Evolutionary conservation across 2,113 vertebrate genomes (phyloP), one percentile per base, ranked within the genome.

Genomic region (Ailurus styani): DNA sequence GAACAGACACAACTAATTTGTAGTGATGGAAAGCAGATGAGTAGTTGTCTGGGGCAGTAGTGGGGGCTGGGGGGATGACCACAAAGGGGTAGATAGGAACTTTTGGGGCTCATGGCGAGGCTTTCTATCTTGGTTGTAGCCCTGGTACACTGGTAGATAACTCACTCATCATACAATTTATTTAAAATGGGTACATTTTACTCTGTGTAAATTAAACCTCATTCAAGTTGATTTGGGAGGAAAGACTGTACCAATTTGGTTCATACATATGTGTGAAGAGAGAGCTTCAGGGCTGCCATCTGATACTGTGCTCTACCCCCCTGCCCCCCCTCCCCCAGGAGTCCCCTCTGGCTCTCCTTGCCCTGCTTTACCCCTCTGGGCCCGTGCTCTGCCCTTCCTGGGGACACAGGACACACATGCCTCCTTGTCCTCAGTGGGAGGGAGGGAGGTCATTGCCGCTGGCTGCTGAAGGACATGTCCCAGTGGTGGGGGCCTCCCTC

Each of bases 1-100:
- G 81, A 66, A n/a, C 40, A 96, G 91, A 72, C 52, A 85, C 86
- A 82, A 68, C 62, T 90, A 52, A 85, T 84, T 87, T 97, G 93
- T 84, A 34, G 55, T 91, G 93, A 96, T 52, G 29, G 75, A 72
- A 90, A 91, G 17, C 88, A 93, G 95, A 96, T 73, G 84, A 90
- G 23, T 10, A 31, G 20, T 37, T 57, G 50, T 94, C 52, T 78
- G 87, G 60, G 72, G 60, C 37, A 57, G 72, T 0, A 3, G 77
- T 25, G 15, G 23, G 27, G 23, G 27, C 42, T 52, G 1, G 10
- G 8, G 14, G 31, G 11, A 6, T 50, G 47, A 47, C 31, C 23
- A 25, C 6, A 10, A 54, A 91, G 20, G 60, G 78, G 13, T 31
- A 62, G 6, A 12, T 1, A 7, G 88, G 62, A 75, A 17, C 21